These are phyloP conservation scores for Nothura maculosa DNA, from an alignment of 2,797 vertebrate species.

Conservation along the genomic window DNA sequence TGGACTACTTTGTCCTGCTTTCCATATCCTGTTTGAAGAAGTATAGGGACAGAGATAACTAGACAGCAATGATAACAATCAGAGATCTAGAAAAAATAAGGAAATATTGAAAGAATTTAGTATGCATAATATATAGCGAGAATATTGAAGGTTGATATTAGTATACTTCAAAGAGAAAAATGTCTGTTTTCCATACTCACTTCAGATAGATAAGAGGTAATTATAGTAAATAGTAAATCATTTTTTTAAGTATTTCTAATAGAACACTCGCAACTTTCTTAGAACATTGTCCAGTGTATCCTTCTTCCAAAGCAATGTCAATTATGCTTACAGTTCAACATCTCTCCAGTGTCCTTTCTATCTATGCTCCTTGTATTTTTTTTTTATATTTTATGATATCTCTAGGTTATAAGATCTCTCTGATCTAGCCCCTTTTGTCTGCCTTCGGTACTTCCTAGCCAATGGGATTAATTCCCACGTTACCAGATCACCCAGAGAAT, in stretches of 20 bases:
- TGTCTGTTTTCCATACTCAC: background rate
- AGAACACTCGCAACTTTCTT: background rate
- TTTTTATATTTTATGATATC: background rate
- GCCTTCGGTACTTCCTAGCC: background rate
- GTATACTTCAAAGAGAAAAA: background rate
- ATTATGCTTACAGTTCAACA: background rate
- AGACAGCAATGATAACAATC: background rate
- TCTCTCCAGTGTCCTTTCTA: background rate
- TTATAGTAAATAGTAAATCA: background rate
- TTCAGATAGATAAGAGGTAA: background rate
- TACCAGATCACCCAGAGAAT: background rate
- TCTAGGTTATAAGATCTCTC: background rate
- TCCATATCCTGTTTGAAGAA: background rate
- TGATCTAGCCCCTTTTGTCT: background rate
- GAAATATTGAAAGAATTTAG: background rate
- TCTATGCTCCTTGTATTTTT: background rate
- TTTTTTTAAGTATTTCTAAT: background rate
- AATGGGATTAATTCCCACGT: background rate
- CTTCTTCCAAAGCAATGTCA: background rate
- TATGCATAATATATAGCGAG: background rate
- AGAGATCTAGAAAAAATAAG: background rate
- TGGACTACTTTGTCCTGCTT: background rate
- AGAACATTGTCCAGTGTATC: background rate
- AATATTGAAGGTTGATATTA: background rate
- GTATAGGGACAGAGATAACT: background rate